Conservation (phyloP, 2,888 invertebrate species). For the Stenodema calcarata region DNA sequence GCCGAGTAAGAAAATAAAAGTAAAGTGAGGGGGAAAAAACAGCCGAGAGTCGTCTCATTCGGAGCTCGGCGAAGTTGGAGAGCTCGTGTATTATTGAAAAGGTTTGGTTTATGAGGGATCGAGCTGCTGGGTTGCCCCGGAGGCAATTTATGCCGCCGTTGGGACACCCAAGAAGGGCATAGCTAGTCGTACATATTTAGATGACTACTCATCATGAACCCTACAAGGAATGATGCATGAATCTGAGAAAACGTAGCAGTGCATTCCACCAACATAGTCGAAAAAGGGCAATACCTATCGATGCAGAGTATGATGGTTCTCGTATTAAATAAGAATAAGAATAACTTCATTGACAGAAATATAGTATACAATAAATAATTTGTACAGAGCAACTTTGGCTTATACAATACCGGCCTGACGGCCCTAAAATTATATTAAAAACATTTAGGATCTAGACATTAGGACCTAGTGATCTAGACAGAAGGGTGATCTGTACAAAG, state of each 20-base stretch:
- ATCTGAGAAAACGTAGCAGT: neutral
- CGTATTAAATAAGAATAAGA: neutral
- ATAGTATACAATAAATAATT: no score
- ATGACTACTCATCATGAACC: neutral
- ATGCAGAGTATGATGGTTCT: neutral
- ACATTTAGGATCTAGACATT: no score
- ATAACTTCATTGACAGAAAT: no score
- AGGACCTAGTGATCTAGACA: no score
- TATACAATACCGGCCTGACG: no score
- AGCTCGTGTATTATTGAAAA: slow-evolving; percentile 1
- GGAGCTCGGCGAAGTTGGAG: neutral
- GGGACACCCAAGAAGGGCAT: neutral
- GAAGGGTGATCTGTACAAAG: no score
- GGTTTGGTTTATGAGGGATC: slow-evolving; percentile 2
- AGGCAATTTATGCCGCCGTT: neutral
- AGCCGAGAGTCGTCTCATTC: neutral
- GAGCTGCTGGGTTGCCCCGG: neutral
- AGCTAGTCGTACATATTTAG: neutral
- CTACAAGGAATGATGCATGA: neutral
- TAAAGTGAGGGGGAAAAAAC: neutral
- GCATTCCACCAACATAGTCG: neutral
- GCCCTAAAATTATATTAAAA: no score
- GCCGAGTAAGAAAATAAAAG: neutral
- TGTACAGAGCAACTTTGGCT: no score
- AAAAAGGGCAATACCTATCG: neutral